Evolutionary conservation across 1,140 invertebrate species (phyloP), one percentile per base, ranked within the genome.

Genomic region (Pentalonia nigronervosa): DNA sequence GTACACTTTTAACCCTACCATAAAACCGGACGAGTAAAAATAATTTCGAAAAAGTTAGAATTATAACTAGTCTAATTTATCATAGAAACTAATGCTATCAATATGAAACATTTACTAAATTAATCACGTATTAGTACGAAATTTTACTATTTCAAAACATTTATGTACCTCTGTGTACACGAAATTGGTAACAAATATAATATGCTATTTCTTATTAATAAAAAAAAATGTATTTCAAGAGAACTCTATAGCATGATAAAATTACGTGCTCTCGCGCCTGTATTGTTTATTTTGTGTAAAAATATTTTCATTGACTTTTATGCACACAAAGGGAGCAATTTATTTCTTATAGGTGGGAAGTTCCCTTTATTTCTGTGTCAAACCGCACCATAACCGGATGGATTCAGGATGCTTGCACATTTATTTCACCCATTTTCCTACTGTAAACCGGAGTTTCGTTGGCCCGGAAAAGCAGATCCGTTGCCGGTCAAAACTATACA

Each of bases 401-500:
- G 60, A 76, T 76, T 76, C 60, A 76, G 60, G 60, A 76, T 76
- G 30, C 60, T 17, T n/a, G 60, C 60, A 76, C 60, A 76, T 76
- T 76, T 76, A 76, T 76, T 87, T 87, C 41, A 30, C 17, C 48
- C 47, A 34, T 50, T 88, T 88, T 88, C n/a, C 41, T 41, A 30
- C 41, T 30, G 84, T 47, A 17, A n/a, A 9, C 87, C 48, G 87
- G 87, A 88, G 41, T 88, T 88, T 88, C 48, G 47, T 88, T 88
- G 47, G n/a, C 48, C 67, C 67, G 45, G 67, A 50, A 88, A 88
- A 91, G 41, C 90, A 48, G 90, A 67, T 91, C 41, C 90, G 60
- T 91, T 67, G 76, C 90, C 90, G 60, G 90, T 91, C 25, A 81
- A 91, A 76, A 81, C 81, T 45, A 56, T 67, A 25, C 90, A 45